Conservation (phyloP, 2,113 vertebrate genomes). For the Etheostoma spectabile region DNA sequence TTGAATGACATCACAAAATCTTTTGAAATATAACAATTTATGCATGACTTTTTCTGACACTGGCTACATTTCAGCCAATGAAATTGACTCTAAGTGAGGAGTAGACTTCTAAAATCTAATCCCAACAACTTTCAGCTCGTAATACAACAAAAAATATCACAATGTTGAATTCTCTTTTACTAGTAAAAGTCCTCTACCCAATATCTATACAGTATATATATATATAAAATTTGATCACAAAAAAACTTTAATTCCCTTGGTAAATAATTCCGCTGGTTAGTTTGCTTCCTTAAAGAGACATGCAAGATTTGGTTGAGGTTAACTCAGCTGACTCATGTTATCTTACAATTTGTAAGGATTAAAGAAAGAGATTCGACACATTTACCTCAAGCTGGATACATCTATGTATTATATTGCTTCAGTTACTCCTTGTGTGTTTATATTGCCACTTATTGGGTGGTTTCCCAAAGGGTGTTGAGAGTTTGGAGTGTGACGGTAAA, state of each 20-base stretch:
- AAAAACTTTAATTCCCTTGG: background rate
- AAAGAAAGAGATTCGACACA: background rate
- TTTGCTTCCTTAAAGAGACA: background rate
- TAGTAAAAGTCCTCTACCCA: too few species aligned
- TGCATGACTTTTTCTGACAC: background rate
- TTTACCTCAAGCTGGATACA: background rate
- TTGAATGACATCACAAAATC: too few species aligned
- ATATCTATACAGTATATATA: too few species aligned
- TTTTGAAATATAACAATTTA: too few species aligned
- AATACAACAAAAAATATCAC: too few species aligned
- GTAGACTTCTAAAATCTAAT: background rate
- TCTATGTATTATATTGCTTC: background rate
- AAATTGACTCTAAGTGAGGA: too few species aligned
- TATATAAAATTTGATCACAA: too few species aligned
- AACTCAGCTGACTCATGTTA: background rate
- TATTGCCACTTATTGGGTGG: background rate
- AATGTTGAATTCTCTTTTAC: too few species aligned
- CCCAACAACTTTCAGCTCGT: background rate
- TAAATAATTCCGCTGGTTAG: background rate
- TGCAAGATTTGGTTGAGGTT: background rate
- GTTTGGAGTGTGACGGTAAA: constrained; percentile 12
- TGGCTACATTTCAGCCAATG: background rate
- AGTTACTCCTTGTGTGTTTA: background rate
- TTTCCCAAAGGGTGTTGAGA: background rate
- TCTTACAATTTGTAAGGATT: background rate